Evolutionary conservation across 2,113 vertebrate genomes (phyloP), one percentile per base, ranked within the genome.

Genomic region (Trematocara unimaculatum): DNA sequence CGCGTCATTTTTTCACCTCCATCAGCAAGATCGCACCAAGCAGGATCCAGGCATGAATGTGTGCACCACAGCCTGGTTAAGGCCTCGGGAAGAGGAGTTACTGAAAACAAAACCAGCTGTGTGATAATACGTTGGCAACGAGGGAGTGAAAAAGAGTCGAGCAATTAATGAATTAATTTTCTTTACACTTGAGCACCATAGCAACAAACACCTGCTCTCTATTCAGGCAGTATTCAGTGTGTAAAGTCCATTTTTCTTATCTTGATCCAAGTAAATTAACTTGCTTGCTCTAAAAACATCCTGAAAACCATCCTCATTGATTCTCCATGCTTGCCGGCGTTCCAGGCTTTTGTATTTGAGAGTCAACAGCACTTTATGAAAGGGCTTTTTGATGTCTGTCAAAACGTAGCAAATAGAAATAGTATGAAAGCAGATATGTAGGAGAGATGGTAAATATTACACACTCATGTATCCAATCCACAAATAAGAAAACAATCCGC

Each of bases 141-240:
- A 67, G 53, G 70, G 42, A 86, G 7, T 6, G 79, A 33, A 62
- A 64, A 23, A 23, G 18, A 38, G 15, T 49, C 15, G 1, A 77
- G 45, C 26, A 11, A 51, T 77, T 49, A 51, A 51, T 47, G 5
- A 26, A 72, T 72, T 7, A 1, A 72, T 79, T 84, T 82, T 45
- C 33, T 85, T 53, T 82, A 6, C 60, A 31, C 51, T 78, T 74
- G 7, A 84, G 93, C 72, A 42, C 92, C 87, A 86, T 12, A 89
- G 88, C 82, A 94, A 95, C 90, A 77, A 79, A 85, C 67, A 88
- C 77, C 47, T 35, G 49, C 11, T 26, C 51, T 55, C 47, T 10
- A 8, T 45, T 62, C 23, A 40, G 70, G 18, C 53, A 7, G 18
- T 13, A 74, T 88, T 70, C 33, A 51, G 7, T 40, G 40, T 7